These are phyloP conservation scores for Onthophagus sagittarius DNA, from an alignment of 2,888 invertebrate species.

Conservation along the genomic window DNA sequence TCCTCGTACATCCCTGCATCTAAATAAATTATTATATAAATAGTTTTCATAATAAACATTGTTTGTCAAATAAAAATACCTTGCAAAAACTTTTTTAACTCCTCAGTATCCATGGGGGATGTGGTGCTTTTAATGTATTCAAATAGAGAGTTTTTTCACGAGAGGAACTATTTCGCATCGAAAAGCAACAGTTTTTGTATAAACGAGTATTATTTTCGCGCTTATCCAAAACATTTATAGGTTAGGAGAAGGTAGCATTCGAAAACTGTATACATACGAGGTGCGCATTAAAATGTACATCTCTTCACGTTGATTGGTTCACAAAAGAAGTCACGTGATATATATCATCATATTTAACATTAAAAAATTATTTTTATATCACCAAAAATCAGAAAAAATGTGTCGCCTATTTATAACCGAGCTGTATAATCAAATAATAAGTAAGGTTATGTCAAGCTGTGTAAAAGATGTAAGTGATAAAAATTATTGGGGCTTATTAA, in stretches of 20 bases:
- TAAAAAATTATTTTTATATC: too few relatives aligned
- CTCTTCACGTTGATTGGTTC: too few relatives aligned
- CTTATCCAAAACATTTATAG: background rate
- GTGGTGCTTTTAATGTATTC: background rate
- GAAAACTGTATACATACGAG: too few relatives aligned
- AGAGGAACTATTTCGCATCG: background rate
- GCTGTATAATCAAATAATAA: too few relatives aligned
- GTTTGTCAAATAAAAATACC: background rate
- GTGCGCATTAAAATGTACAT: too few relatives aligned
- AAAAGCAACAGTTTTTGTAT: background rate
- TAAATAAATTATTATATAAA: constrained; percentile 11
- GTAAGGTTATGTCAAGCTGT: too few relatives aligned
- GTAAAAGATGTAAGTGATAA: too few relatives aligned
- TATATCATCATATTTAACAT: too few relatives aligned
- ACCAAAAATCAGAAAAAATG: too few relatives aligned
- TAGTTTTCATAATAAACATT: background rate
- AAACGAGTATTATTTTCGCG: background rate
- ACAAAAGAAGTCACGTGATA: too few relatives aligned
- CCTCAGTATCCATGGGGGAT: background rate
- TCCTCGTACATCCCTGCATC: constrained; percentile 29
- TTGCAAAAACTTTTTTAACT: background rate
- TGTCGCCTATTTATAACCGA: too few relatives aligned
- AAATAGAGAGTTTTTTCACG: background rate
- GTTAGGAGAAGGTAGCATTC: background rate
- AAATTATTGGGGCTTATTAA: too few relatives aligned